Evolutionary conservation across 2,888 invertebrate genomes (phyloP).

Genomic region (Antheraea assamensis): DNA sequence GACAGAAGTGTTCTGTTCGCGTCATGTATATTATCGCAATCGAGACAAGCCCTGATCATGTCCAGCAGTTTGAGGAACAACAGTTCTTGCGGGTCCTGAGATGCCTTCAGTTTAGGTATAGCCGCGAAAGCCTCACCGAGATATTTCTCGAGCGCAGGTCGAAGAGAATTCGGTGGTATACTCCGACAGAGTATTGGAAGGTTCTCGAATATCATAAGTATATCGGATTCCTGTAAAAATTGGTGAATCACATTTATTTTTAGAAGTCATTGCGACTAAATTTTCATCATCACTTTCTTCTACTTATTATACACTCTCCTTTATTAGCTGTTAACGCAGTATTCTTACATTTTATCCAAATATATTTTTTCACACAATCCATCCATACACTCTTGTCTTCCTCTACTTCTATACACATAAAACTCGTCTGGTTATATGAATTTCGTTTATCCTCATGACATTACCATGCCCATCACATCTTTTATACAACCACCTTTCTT

Average conservation of each 20-base stretch:
- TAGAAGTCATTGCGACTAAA: no score
- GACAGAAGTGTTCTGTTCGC: slow-evolving; percentile 81
- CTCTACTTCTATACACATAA: no score
- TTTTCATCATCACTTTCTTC: no score
- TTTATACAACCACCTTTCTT: no score
- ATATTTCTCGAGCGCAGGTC: slow-evolving; percentile 77
- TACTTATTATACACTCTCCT: no score
- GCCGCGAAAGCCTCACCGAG: slow-evolving; percentile 59
- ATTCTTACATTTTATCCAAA: no score
- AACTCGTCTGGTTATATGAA: no score
- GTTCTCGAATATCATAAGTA: slow-evolving; percentile 71
- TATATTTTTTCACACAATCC: no score
- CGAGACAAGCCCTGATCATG: slow-evolving; percentile 67
- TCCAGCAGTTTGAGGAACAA: slow-evolving; percentile 55
- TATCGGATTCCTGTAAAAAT: slow-evolving; percentile 70
- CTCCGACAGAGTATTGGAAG: slow-evolving; percentile 81
- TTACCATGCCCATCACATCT: no score
- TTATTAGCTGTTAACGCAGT: no score
- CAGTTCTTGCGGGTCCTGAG: slow-evolving; percentile 27
- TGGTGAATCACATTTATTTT: background rate
- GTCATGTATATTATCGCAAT: slow-evolving; percentile 80
- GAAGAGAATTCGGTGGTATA: slow-evolving; percentile 80
- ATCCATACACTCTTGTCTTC: no score
- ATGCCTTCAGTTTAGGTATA: slow-evolving; percentile 38
- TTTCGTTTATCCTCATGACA: no score